Percentiles rank a stretch among this genome's conserved stretches.
These are phyloP conservation scores for Allolobophora icterica DNA, from an alignment of 2,888 invertebrate genomes.

Conservation along the genomic window DNA sequence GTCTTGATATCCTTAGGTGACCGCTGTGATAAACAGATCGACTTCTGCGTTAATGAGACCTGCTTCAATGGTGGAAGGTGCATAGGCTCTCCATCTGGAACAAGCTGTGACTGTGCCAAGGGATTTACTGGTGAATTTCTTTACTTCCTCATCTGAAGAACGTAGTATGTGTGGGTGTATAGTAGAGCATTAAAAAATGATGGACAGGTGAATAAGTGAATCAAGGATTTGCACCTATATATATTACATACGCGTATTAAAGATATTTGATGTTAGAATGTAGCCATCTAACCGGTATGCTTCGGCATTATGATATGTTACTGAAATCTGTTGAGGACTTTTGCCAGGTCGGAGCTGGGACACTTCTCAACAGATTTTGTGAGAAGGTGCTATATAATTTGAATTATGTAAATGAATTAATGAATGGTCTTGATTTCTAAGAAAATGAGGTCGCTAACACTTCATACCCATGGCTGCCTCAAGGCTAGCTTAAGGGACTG, in stretches of 20 bases:
- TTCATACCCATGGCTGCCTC: too few relatives aligned
- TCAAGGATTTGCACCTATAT: neutral
- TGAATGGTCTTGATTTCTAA: neutral
- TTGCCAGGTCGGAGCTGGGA: neutral
- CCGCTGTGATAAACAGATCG: conserved; percentile 24
- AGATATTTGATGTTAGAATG: neutral
- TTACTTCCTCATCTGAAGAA: neutral
- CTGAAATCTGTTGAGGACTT: neutral
- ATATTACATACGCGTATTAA: too few relatives aligned
- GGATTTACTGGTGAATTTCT: conserved; percentile 24
- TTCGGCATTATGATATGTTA: neutral
- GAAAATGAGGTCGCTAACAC: too few relatives aligned
- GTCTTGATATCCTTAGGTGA: conserved; percentile 25
- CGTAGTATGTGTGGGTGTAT: neutral
- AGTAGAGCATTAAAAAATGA: neutral
- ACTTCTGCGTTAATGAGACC: conserved; percentile 22
- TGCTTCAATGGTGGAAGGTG: conserved; percentile 32
- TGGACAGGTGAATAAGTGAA: neutral
- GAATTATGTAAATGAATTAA: neutral
- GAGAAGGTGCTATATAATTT: neutral
- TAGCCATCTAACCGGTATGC: neutral
- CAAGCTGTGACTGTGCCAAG: neutral
- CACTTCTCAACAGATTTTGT: neutral
- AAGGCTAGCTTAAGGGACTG: too few relatives aligned
- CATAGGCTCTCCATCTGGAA: neutral